A percentile compares a stretch with the other conserved stretches of the same genome.
phyloP scores from a whole-genome alignment of 2,888 invertebrate genomes.

The Lapara coniferarum region DNA sequence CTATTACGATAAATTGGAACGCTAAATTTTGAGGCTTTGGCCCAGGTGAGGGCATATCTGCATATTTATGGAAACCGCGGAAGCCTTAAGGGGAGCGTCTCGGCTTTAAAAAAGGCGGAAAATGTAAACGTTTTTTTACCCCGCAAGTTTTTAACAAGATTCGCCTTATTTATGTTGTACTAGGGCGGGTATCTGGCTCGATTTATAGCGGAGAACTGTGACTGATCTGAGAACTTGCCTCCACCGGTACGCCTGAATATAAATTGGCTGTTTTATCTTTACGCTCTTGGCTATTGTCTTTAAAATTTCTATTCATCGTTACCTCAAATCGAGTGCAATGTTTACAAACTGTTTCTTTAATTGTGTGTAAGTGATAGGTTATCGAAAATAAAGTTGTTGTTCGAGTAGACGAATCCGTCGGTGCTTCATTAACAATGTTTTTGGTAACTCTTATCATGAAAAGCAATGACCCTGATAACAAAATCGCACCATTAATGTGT shows the following conservation, averaged over 20 bases:
- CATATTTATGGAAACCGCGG: constrained; percentile 80
- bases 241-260: constrained; percentile 66
- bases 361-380: constrained; percentile 6
- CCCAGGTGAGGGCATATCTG: constrained; percentile 82
- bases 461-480: not conserved
- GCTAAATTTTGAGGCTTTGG: constrained; percentile 78
- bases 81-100: constrained; percentile 76
- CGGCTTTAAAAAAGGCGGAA: constrained; percentile 74
- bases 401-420: not conserved
- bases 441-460: not conserved
- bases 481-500: not conserved
- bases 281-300: constrained; percentile 25
- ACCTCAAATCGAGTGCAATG: constrained; percentile 16
- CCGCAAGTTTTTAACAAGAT: constrained; percentile 82
- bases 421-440: not conserved
- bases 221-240: constrained; percentile 73
- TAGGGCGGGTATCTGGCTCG: constrained; percentile 68
- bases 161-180: constrained; percentile 77
- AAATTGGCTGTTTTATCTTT: constrained; percentile 58
- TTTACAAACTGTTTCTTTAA: constrained; percentile 3
- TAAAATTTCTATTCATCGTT: constrained; percentile 26
- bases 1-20: constrained; percentile 79
- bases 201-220: constrained; percentile 77
- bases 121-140: constrained; percentile 71
- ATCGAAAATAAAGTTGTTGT: not conserved